These are phyloP conservation scores for Tyto alba DNA, from an alignment of 2,113 vertebrate species.

Conservation along the genomic window DNA sequence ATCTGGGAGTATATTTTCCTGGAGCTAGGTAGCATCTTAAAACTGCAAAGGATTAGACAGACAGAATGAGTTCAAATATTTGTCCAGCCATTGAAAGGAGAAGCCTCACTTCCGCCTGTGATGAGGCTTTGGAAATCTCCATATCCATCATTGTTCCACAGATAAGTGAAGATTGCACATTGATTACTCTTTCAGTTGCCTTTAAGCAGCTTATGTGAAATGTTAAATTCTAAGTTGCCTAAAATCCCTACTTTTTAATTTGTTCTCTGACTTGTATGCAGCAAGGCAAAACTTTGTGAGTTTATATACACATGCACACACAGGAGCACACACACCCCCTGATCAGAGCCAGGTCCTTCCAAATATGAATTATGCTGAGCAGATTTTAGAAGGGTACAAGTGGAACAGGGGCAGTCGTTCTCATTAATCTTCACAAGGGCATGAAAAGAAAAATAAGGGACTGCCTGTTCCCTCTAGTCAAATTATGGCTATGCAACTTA, in stretches of 20 bases:
- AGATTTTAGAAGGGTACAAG: not conserved
- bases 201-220: constrained; percentile 22
- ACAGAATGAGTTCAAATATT: constrained; percentile 39
- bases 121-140: constrained; percentile 6
- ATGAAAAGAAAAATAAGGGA: not conserved
- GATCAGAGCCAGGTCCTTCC: not conserved
- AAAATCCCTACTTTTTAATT: not conserved
- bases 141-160: not conserved
- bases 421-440: not conserved
- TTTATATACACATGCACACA: not conserved
- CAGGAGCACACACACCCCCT: not conserved
- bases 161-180: not conserved
- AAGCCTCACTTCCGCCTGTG: constrained; percentile 2
- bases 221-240: not conserved
- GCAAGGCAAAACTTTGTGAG: not conserved
- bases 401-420: not conserved
- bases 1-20: not conserved
- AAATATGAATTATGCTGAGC: not conserved
- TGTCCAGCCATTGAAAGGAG: constrained; percentile 25
- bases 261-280: not conserved
- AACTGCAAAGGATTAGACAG: constrained; percentile 14
- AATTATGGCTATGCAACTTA: not conserved
- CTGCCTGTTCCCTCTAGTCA: not conserved
- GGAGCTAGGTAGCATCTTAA: constrained; percentile 1
- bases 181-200: not conserved